Base-by-base conservation (phyloP, 2,888 invertebrate species). In the Tenthredo scrophulariae region DNA sequence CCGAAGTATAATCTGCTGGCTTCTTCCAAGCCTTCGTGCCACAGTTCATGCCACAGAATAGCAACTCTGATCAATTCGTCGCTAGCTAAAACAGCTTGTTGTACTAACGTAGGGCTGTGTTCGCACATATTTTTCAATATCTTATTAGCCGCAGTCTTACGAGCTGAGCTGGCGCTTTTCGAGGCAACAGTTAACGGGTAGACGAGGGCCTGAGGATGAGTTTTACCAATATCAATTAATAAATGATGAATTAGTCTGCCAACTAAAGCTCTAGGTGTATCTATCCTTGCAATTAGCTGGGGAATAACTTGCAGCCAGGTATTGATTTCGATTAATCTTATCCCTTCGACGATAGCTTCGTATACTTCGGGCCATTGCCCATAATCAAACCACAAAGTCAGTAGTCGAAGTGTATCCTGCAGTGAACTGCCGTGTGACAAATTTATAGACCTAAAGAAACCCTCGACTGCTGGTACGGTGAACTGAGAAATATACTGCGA, bases 231-330 rank as follows among this genome's bases (percentile, higher is more conserved):
- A 91, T 99, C 99, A 86, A 98, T 98, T 26, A 99, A 94, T 29
- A 99, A 94, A 90, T 98, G 97, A 92, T 98, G 98, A 86, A 99
- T 98, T 70, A 99, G 94, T 86, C 97, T 96, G 0, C 98, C 97
- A 0, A 99, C 99, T 84, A 98, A 94, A 84, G 97, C 96, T 54
- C 98, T 95, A 0, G 97, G 97, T 0, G 98, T 98, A 91, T 99
- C 99, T 86, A 99, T 99, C 84, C 99, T 95, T 0, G 99, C 99
- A 88, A 99, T 99, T 46, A 99, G 94, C 93, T 99, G 99, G 0
- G 99, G 99, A 88, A 99, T 99, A 0, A 99, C 99, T 95, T 99
- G 99, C 13, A 99, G 95, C 99, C 99, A 99, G 3, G 99, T 99
- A 91, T 99, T 98, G 86, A 99, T 98, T 91, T 99, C 98, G 65